Percentiles rank a stretch among this genome's conserved stretches.
Conservation (phyloP, 2,113 vertebrate genomes). For the Coryphaenoides rupestris region DNA sequence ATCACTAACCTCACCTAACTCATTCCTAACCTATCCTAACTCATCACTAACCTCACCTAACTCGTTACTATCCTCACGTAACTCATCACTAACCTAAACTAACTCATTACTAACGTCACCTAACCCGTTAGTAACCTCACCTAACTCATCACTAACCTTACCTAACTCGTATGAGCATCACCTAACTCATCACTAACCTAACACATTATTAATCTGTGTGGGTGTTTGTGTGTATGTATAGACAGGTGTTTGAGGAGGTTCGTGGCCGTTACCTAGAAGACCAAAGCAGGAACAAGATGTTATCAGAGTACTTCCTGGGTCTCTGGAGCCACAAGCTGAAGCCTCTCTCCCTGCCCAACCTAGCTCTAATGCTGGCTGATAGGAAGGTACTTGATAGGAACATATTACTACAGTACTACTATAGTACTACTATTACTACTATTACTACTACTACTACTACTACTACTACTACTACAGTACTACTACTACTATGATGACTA, state of each 20-base stretch:
- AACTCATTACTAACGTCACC: neutral
- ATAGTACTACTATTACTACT: neutral
- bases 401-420: constrained; percentile 51
- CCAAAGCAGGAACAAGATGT: constrained; percentile 54
- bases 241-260: constrained; percentile 69
- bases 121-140: too few relatives aligned
- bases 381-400: constrained; percentile 83
- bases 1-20: neutral
- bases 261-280: constrained; percentile 61
- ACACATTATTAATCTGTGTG: neutral
- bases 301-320: constrained; percentile 79
- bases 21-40: neutral
- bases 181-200: neutral
- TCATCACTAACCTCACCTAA: neutral
- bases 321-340: constrained; percentile 78
- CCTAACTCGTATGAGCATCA: too few relatives aligned
- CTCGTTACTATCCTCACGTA: neutral
- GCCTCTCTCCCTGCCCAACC: constrained; percentile 56
- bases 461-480: neutral
- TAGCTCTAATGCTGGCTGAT: constrained; percentile 72
- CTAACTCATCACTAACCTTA: neutral
- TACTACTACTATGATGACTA: too few relatives aligned
- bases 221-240: constrained; percentile 35
- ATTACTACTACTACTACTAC: neutral
- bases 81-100: neutral